A percentile compares a stretch with the other conserved stretches of the same genome.
These are phyloP conservation scores for Lottia gigantea DNA, from an alignment of 2,888 invertebrate species.

Conservation along the genomic window DNA sequence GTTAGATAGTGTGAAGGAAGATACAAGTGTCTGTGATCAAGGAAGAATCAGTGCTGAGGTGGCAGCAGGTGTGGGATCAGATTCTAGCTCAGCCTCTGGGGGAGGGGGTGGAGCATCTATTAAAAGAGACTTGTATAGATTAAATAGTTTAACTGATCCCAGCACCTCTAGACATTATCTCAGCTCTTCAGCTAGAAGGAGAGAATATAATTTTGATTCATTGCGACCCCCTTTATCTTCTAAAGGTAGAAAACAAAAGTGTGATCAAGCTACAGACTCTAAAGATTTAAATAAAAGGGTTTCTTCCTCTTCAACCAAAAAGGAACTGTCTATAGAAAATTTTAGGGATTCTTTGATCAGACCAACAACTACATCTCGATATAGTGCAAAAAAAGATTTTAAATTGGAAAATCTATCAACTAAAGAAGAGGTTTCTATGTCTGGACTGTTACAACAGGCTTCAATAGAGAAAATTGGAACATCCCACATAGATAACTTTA, in stretches of 20 bases:
- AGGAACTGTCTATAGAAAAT: conserved; percentile 36
- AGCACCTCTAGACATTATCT: conserved; percentile 15
- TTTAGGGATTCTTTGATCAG: conserved; percentile 39
- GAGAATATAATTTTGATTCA: conserved; percentile 46
- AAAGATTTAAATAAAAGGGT: conserved; percentile 23
- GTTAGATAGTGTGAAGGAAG: conserved; percentile 3
- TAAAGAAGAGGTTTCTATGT: conserved; percentile 64
- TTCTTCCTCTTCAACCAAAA: conserved; percentile 32
- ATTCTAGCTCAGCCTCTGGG: conserved; percentile 3
- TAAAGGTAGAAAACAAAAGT: conserved; percentile 40
- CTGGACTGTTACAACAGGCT: conserved; percentile 63
- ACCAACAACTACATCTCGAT: conserved; percentile 52
- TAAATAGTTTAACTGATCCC: conserved; percentile 38
- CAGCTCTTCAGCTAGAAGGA: conserved; percentile 28
- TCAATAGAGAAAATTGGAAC: conserved; percentile 64
- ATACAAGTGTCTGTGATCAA: conserved; percentile 15
- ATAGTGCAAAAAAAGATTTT: conserved; percentile 54
- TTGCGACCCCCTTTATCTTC: conserved; percentile 32
- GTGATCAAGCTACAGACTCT: conserved; percentile 23
- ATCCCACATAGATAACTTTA: conserved; percentile 58
- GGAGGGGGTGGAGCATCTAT: conserved; percentile 26
- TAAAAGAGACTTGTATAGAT: conserved; percentile 36
- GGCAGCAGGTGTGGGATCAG: conserved; percentile 12
- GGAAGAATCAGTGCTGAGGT: conserved; percentile 14
- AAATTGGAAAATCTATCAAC: conserved; percentile 63